A percentile compares a stretch with the other conserved stretches of the same genome.
Conservation (phyloP, 2,888 invertebrate genomes). For the Himalopsyche anomala region DNA sequence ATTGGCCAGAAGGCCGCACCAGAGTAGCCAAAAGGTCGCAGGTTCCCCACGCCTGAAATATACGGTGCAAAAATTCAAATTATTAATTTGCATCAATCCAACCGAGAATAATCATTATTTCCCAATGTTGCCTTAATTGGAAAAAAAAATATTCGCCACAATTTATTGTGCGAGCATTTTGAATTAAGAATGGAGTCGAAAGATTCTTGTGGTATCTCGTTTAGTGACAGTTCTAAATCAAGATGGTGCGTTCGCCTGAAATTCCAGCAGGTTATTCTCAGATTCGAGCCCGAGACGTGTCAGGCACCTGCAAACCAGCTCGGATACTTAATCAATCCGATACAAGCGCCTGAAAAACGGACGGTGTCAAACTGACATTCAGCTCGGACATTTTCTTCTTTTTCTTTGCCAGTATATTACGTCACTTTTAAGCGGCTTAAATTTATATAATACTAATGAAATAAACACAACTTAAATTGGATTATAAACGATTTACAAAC, state of each 20-base stretch:
- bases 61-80: no score
- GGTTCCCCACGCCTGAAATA: no score
- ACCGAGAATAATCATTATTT: no score
- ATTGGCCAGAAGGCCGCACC: no score
- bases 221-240: not conserved
- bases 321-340: conserved; percentile 31
- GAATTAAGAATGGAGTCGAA: not conserved
- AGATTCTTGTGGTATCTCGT: not conserved
- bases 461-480: no score
- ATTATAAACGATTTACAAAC: no score
- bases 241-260: not conserved
- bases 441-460: no score
- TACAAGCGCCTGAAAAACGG: conserved; percentile 34
- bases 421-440: no score
- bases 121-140: no score
- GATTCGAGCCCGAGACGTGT: conserved; percentile 7
- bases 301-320: conserved; percentile 26
- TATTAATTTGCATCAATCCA: no score
- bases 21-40: no score
- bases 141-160: no score
- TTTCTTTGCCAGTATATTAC: not conserved
- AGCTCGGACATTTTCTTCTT: not conserved
- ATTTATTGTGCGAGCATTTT: not conserved
- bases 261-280: conserved; percentile 2
- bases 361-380: conserved; percentile 5